Conservation (phyloP, 2,797 vertebrate genomes). For the Pseudocheirus occidentalis region DNA sequence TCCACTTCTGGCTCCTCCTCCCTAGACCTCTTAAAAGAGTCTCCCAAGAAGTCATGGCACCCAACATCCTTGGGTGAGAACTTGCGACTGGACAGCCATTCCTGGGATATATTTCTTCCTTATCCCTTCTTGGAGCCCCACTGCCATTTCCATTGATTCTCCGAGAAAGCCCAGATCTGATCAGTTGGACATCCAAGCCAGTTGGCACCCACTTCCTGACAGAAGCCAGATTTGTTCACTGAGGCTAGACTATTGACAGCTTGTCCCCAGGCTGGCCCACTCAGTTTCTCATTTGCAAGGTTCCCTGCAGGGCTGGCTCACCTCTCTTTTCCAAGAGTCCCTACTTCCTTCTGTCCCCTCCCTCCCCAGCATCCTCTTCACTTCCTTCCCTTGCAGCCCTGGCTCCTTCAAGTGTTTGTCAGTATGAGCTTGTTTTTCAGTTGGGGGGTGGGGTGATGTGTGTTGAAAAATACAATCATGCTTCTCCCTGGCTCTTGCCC, state of each 20-base stretch:
- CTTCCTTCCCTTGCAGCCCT: slow-evolving; percentile 73
- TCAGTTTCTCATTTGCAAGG: slow-evolving; percentile 63
- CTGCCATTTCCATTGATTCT: slow-evolving; percentile 44
- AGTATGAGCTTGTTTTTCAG: slow-evolving; percentile 1
- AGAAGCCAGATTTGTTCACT: slow-evolving; percentile 69
- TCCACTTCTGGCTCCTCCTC: slow-evolving; percentile 59
- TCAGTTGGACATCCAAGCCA: slow-evolving; percentile 69
- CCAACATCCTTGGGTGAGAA: slow-evolving; percentile 49
- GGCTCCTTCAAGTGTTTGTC: not conserved
- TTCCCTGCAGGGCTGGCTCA: slow-evolving; percentile 60
- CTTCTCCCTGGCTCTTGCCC: slow-evolving; percentile 31
- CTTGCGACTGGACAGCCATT: slow-evolving; percentile 34
- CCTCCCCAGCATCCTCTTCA: slow-evolving; percentile 64
- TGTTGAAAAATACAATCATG: slow-evolving; percentile 45
- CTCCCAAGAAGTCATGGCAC: slow-evolving; percentile 57
- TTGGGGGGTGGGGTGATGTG: not conserved
- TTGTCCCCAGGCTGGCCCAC: slow-evolving; percentile 61
- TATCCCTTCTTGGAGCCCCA: slow-evolving; percentile 53
- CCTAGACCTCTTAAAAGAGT: slow-evolving; percentile 42
- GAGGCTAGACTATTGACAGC: slow-evolving; percentile 62
- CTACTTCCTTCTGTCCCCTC: slow-evolving; percentile 64
- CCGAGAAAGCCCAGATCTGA: slow-evolving; percentile 37
- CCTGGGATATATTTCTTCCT: slow-evolving; percentile 54
- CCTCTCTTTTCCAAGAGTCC: slow-evolving; percentile 63
- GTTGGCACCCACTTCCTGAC: slow-evolving; percentile 66